Evolutionary conservation across 1,140 invertebrate species (phyloP), one percentile per base, ranked within the genome.

Genomic region (Drosophila miranda): DNA sequence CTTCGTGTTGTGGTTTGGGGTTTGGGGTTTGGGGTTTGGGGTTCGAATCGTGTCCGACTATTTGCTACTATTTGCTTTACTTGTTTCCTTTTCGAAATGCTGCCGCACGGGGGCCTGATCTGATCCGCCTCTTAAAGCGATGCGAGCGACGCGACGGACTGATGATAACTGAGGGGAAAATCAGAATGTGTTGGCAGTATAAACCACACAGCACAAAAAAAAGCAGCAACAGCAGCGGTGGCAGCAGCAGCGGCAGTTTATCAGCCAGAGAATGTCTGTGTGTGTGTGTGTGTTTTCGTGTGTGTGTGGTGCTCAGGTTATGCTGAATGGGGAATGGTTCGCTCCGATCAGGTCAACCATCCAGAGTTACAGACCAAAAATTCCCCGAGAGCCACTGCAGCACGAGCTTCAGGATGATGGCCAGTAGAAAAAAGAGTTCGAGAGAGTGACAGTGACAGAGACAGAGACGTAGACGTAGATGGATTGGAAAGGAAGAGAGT

Each of bases 81-180:
- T 74, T 66, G 44, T 67, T 49, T 44, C 64, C 26, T 50, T 23
- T 54, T 42, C 44, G 50, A 61, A 70, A 41, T 69, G 49, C 57
- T 68, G 38, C 59, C 70, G 80, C 80, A 67, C 61, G 78, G 57
- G 49, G 9, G 46, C 60, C 51, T 60, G 59, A 77, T 42, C 78
- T 59, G 72, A 80, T 41, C 61, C 78, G 63, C 67, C 79, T 41
- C 61, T 51, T 28, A 60, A 46, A 48, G 60, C 77, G 77, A 86
- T 82, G 75, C 75, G 75, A 67, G 56, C 53, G 52, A 75, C 72
- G 54, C 81, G 77, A 74, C 77, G 75, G 81, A 67, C 81, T 84
- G 75, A 84, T 77, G 77, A 81, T 81, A 81, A 84, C 81, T 84
- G 68, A 84, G 72, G 81, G 71, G 81, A 84, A 84, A 84, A 84